These are phyloP conservation scores for Lateolabrax maculatus DNA, from an alignment of 2,797 vertebrate species.

Conservation along the genomic window DNA sequence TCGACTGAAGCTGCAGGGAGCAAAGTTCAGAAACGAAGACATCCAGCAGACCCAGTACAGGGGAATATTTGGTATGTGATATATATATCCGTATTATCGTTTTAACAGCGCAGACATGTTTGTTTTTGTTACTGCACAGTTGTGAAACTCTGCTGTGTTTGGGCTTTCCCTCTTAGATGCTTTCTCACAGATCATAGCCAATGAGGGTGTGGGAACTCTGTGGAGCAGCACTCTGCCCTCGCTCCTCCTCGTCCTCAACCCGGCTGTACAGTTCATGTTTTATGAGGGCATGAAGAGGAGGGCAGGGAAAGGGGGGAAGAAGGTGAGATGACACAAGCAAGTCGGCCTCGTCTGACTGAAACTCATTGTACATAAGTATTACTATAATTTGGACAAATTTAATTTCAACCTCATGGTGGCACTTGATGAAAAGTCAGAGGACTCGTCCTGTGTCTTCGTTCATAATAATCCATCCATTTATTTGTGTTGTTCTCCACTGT, in stretches of 20 bases:
- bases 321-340: conserved; percentile 73
- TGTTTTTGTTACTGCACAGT: neutral
- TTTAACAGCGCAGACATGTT: neutral
- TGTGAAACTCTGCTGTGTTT: neutral
- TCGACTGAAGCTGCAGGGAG: conserved; percentile 88
- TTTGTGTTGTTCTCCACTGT: too few species aligned
- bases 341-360: too few species aligned
- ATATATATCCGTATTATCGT: neutral
- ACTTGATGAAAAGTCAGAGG: neutral
- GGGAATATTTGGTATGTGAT: conserved; percentile 85
- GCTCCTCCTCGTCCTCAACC: conserved; percentile 88
- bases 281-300: conserved; percentile 89
- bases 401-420: neutral
- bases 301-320: conserved; percentile 79
- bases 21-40: conserved; percentile 87
- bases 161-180: conserved; percentile 76
- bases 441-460: too few species aligned
- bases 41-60: conserved; percentile 87
- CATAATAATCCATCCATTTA: too few species aligned
- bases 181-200: conserved; percentile 86
- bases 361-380: too few species aligned
- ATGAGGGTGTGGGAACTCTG: conserved; percentile 83
- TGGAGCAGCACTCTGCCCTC: conserved; percentile 88
- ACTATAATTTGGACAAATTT: neutral
- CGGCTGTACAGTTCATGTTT: conserved; percentile 89